These are phyloP conservation scores for Sterrhoptilus dennistouni DNA, from an alignment of 2,113 vertebrate species.

Conservation along the genomic window DNA sequence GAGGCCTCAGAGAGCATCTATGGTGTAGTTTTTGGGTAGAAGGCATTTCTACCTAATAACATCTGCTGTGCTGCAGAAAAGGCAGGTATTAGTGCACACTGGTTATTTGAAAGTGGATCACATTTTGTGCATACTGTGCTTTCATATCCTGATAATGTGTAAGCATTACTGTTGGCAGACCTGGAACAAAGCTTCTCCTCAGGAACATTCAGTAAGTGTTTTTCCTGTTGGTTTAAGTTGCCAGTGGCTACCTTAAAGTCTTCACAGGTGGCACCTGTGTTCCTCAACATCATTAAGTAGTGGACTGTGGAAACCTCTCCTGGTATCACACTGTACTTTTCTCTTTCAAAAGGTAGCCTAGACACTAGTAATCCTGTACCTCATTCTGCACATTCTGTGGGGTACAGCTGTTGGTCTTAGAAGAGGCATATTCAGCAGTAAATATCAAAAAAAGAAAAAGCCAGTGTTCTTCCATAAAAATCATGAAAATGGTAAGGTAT, in stretches of 20 bases:
- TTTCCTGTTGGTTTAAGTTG: neutral
- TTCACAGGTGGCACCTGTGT: neutral
- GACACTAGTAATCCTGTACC: neutral
- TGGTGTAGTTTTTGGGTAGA: neutral
- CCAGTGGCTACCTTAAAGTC: neutral
- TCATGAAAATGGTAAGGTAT: neutral
- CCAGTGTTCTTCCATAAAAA: neutral
- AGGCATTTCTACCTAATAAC: neutral
- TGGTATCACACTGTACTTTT: neutral
- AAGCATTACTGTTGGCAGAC: neutral
- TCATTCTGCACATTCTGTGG: neutral
- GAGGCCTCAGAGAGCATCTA: neutral
- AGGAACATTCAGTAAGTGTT: neutral
- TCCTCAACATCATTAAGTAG: neutral
- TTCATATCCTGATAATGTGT: neutral
- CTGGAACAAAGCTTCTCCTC: neutral
- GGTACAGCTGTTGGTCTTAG: neutral
- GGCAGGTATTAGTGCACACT: neutral
- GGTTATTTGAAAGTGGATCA: neutral
- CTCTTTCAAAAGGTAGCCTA: neutral
- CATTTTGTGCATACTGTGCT: neutral
- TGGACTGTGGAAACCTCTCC: neutral
- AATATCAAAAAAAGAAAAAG: neutral
- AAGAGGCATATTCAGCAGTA: neutral
- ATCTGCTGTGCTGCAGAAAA: neutral